These are phyloP conservation scores for Zaprionus tsacasi DNA, from an alignment of 1,140 invertebrate genomes.

Conservation along the genomic window DNA sequence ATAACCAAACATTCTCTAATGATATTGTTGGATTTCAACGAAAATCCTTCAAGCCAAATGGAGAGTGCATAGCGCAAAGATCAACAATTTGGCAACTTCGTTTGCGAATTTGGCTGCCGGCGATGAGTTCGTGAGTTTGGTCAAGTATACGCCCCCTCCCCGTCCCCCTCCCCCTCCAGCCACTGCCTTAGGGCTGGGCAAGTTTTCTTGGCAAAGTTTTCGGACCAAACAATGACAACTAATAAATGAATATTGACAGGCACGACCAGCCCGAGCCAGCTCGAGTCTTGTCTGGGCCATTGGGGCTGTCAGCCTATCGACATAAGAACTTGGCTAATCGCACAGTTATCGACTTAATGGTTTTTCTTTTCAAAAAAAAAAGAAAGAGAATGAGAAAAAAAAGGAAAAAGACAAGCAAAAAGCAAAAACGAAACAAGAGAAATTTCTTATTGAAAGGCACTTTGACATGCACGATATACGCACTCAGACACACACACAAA, in stretches of 20 bases:
- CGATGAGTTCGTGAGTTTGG: conserved; percentile 1
- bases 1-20: neutral
- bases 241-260: conserved; percentile 81
- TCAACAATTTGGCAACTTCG: conserved; percentile 7
- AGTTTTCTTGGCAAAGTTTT: conserved; percentile 35
- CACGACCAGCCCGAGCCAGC: conserved; percentile 4
- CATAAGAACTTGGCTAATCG: conserved; percentile 78
- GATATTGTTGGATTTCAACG: neutral
- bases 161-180: neutral
- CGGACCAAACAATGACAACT: conserved; percentile 56
- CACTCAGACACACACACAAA: conserved; percentile 32
- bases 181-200: neutral
- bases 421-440: conserved; percentile 38
- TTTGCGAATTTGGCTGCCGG: conserved; percentile 11
- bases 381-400: conserved; percentile 8
- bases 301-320: conserved; percentile 56
- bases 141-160: conserved; percentile 7
- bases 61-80: neutral
- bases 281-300: neutral
- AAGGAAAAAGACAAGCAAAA: conserved; percentile 5
- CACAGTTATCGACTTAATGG: conserved; percentile 79
- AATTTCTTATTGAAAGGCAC: conserved; percentile 68
- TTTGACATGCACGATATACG: conserved; percentile 64
- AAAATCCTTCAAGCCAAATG: neutral
- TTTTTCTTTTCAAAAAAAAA: conserved; percentile 51